phyloP scores from a whole-genome alignment of 2,888 invertebrate species.

The Ophioninae sp. region DNA sequence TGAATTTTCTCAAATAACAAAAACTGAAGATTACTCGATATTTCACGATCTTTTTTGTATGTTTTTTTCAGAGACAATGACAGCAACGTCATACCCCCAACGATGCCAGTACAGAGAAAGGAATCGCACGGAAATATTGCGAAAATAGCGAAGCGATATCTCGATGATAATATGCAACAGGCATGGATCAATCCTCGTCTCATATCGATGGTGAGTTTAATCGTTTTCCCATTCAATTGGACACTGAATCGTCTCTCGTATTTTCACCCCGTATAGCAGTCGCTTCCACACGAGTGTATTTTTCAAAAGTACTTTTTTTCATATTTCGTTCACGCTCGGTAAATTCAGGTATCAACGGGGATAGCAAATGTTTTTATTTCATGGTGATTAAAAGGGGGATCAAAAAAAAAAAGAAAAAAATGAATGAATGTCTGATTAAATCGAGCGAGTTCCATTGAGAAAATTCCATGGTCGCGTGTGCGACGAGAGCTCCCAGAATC shows the following conservation, averaged over 20 bases:
- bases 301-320: not conserved
- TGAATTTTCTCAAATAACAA: not conserved
- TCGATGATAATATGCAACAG: conserved; percentile 84
- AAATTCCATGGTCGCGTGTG: conserved; percentile 20
- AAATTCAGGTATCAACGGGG: not conserved
- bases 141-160: conserved; percentile 82
- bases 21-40: not conserved
- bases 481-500: conserved; percentile 11
- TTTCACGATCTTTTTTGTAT: not conserved
- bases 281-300: not conserved
- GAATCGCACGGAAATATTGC: conserved; percentile 81
- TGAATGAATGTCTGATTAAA: conserved; percentile 21
- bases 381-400: not conserved
- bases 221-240: conserved; percentile 22
- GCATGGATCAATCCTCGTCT: conserved; percentile 84
- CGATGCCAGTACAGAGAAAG: conserved; percentile 74
- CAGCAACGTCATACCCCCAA: conserved; percentile 72
- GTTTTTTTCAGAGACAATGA: conserved; percentile 75
- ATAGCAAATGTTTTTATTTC: not conserved
- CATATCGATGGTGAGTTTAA: conserved; percentile 82
- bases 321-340: not conserved
- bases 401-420: not conserved
- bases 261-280: not conserved
- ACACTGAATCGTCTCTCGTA: not conserved
- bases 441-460: conserved; percentile 25